Conservation (phyloP, 2,113 vertebrate species). For the Ochotona curzoniae region DNA sequence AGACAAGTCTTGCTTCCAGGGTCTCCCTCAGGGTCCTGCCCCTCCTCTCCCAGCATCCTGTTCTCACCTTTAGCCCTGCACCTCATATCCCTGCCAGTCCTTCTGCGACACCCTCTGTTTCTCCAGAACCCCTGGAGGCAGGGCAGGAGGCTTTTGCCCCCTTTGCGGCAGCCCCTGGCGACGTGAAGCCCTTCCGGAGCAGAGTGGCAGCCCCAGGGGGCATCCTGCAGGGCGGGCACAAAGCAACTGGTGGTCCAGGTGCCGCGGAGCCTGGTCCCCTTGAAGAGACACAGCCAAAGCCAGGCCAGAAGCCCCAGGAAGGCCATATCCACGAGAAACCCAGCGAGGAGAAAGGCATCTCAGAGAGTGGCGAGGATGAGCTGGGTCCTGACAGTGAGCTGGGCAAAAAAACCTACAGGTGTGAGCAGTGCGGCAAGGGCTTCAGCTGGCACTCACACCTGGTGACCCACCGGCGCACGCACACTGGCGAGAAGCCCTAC, state of each 20-base stretch:
- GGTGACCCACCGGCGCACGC: conserved; percentile 75
- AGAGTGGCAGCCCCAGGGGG: neutral
- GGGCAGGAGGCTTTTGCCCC: neutral
- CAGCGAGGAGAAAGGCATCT: neutral
- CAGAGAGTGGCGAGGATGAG: neutral
- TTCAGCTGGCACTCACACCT: conserved; percentile 79
- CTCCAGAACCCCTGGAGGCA: conserved; percentile 2
- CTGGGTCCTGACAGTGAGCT: neutral
- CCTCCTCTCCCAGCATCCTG: neutral
- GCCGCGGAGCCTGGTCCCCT: rapidly evolving
- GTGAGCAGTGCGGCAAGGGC: conserved; percentile 73
- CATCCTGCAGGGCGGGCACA: neutral
- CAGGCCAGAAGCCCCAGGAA: neutral
- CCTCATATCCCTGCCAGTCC: neutral
- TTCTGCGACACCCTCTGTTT: neutral
- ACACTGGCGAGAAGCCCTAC: conserved; percentile 81
- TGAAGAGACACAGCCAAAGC: neutral
- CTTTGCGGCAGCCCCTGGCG: neutral
- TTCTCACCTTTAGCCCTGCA: neutral
- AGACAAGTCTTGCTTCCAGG: neutral
- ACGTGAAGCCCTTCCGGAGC: conserved; percentile 9
- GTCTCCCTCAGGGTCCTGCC: neutral
- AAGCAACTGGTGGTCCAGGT: neutral
- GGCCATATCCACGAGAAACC: neutral
- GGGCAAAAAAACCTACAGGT: conserved; percentile 65